Conservation (phyloP, 1,140 invertebrate species). For the Coptotermes formosanus region DNA sequence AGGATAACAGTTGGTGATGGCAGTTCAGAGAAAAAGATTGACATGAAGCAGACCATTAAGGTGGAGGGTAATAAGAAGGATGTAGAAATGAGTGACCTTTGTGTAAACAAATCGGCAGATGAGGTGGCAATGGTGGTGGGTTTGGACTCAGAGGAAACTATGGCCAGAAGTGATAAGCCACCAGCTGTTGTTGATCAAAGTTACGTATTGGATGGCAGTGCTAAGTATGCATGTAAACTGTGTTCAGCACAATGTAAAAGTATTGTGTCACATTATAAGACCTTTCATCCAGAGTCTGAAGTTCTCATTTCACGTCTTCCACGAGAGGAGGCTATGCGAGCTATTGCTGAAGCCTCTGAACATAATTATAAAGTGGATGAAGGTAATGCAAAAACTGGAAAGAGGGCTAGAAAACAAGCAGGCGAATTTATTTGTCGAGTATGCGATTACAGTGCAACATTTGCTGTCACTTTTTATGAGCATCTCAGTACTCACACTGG, state of each 20-base stretch:
- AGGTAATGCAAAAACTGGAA: conserved; percentile 1
- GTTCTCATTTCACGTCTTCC: conserved; percentile 61
- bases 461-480: conserved; percentile 58
- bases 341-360: conserved; percentile 46
- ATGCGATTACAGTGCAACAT: conserved; percentile 47
- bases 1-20: not conserved
- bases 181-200: not conserved
- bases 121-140: no score
- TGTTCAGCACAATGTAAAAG: conserved; percentile 59
- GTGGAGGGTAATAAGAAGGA: not conserved
- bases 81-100: not conserved
- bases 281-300: conserved; percentile 60
- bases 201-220: not conserved
- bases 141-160: not conserved
- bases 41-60: not conserved
- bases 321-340: conserved; percentile 49
- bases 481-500: conserved; percentile 71
- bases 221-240: conserved; percentile 50
- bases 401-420: conserved; percentile 33
- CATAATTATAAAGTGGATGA: conserved; percentile 34
- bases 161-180: not conserved
- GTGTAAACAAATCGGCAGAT: not conserved
- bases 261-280: conserved; percentile 65
- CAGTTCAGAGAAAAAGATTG: not conserved
- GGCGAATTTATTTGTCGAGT: conserved; percentile 49